Evolutionary conservation across 2,113 vertebrate genomes (phyloP).

Genomic region (Platysteira castanea): DNA sequence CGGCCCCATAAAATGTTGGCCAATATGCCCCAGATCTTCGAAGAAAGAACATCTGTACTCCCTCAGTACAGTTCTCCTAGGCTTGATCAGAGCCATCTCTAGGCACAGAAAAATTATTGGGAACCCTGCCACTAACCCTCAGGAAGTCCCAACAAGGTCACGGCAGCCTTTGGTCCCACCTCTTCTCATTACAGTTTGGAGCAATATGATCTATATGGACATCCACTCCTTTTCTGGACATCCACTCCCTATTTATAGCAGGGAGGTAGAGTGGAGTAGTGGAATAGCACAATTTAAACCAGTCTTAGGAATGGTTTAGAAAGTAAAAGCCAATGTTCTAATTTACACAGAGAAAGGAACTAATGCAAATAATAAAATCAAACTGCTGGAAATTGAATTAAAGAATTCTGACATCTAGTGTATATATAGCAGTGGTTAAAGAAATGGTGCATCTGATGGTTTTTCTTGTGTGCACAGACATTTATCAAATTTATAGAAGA

Average conservation of each 20-base stretch:
- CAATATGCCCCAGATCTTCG: neutral
- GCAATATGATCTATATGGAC: neutral
- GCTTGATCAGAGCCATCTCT: neutral
- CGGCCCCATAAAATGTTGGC: neutral
- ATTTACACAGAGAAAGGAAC: neutral
- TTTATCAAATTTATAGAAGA: neutral
- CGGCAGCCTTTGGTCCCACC: neutral
- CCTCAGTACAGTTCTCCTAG: neutral
- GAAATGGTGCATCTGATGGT: neutral
- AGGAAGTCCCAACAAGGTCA: neutral
- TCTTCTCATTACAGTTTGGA: neutral
- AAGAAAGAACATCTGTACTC: neutral
- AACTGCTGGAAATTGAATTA: neutral
- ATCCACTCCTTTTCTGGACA: neutral
- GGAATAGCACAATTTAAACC: neutral
- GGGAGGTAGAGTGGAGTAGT: fast-evolving
- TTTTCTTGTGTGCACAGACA: neutral
- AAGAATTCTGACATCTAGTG: neutral
- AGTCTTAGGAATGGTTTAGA: neutral
- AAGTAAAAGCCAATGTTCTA: neutral
- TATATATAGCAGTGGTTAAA: neutral
- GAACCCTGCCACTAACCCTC: neutral
- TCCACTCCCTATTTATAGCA: neutral
- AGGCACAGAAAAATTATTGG: neutral
- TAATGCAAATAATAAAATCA: neutral